A percentile compares a stretch with the other conserved stretches of the same genome.
Conservation (phyloP, 2,888 invertebrate genomes). For the Brachypalpus laphriformis region DNA sequence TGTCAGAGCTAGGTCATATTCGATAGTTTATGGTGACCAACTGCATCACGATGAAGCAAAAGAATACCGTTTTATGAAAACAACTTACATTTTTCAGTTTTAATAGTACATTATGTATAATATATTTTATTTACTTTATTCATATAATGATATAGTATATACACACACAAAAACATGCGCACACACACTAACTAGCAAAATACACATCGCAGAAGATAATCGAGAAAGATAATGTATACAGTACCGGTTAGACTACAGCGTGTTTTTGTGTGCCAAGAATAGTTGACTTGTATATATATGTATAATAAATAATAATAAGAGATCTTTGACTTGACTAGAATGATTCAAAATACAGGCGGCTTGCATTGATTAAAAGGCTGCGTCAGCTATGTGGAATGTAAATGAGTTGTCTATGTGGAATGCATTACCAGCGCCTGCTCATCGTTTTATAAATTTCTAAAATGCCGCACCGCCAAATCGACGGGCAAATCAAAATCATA, state of each 20-base stretch:
- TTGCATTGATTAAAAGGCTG: constrained; percentile 19
- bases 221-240: constrained; percentile 19
- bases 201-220: constrained; percentile 25
- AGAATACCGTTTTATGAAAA: no score
- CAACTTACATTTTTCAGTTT: background rate
- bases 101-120: constrained; percentile 17
- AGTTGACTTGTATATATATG: constrained; percentile 18
- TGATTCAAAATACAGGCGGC: constrained; percentile 32
- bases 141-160: constrained; percentile 44
- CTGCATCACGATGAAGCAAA: no score
- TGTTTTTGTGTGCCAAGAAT: constrained; percentile 33
- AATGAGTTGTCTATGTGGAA: constrained; percentile 39
- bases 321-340: constrained; percentile 65
- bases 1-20: no score
- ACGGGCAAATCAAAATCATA: constrained; percentile 97
- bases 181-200: constrained; percentile 40
- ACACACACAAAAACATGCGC: constrained; percentile 61
- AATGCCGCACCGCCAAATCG: constrained; percentile 97
- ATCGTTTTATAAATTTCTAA: constrained; percentile 93
- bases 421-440: constrained; percentile 51
- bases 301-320: constrained; percentile 39
- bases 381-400: constrained; percentile 10
- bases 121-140: constrained; percentile 48
- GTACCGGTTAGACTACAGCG: constrained; percentile 10
- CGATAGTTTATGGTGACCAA: no score